Conservation (phyloP, 2,888 invertebrate genomes). For the Pseudococcus longispinus region DNA sequence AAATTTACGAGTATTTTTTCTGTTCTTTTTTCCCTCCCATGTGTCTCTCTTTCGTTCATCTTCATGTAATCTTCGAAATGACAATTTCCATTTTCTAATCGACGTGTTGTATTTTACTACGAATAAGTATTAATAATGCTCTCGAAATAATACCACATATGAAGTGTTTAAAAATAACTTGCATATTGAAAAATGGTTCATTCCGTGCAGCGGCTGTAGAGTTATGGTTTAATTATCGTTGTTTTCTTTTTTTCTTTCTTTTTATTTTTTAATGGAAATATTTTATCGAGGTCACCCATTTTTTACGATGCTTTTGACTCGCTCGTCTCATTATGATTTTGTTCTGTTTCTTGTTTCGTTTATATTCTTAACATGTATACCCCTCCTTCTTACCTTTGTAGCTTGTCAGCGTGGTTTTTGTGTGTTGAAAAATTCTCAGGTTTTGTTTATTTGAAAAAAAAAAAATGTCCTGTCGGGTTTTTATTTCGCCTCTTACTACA, state of each 20-base stretch:
- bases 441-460: too few relatives aligned
- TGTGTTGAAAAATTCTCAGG: background rate
- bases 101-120: background rate
- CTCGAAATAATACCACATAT: background rate
- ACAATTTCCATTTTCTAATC: background rate
- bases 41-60: background rate
- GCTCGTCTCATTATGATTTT: background rate
- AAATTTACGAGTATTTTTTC: background rate
- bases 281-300: background rate
- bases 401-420: background rate
- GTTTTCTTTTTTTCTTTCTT: background rate
- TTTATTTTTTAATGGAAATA: background rate
- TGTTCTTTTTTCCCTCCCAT: background rate
- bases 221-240: background rate
- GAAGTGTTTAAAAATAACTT: too few relatives aligned
- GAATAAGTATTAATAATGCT: background rate
- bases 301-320: background rate
- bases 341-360: background rate
- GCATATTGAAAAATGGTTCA: background rate
- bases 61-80: background rate
- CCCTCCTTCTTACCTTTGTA: background rate
- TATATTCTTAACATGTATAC: background rate
- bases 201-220: slow-evolving; percentile 2
- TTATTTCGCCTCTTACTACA: background rate
- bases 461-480: background rate